Percentiles rank a stretch among this genome's conserved stretches.
Evolutionary conservation across 2,113 vertebrate genomes (phyloP).

Genomic region (Balaeniceps rex): DNA sequence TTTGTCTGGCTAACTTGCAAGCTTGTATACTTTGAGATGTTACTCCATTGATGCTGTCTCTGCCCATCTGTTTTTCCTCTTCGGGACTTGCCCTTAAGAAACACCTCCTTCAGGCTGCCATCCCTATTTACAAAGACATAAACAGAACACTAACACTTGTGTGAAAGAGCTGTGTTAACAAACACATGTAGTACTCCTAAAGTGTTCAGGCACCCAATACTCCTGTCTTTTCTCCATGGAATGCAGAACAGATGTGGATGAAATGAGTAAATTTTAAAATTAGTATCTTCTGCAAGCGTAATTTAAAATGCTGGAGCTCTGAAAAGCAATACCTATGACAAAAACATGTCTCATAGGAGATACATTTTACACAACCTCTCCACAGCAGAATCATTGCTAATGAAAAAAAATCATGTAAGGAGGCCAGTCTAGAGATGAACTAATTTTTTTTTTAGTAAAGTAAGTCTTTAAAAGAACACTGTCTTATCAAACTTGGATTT

Average conservation of each 20-base stretch:
- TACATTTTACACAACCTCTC: not conserved
- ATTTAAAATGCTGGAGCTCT: not conserved
- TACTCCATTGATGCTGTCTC: conserved; percentile 32
- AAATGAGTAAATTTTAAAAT: not conserved
- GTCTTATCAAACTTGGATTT: not conserved
- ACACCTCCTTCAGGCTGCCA: conserved; percentile 4
- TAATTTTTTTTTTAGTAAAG: not conserved
- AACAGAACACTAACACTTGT: not conserved
- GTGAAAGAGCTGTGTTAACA: not conserved
- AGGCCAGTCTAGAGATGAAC: not conserved
- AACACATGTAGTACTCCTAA: not conserved
- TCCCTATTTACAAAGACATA: not conserved
- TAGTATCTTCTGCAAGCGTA: not conserved
- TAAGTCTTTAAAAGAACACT: not conserved
- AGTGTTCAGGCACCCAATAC: not conserved
- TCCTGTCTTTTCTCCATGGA: not conserved
- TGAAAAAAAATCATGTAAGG: not conserved
- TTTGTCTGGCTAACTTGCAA: conserved; percentile 6
- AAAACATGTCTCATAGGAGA: not conserved
- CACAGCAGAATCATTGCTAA: not conserved
- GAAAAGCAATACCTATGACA: not conserved
- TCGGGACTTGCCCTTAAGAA: conserved; percentile 53
- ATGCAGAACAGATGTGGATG: not conserved
- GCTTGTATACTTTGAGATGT: not conserved
- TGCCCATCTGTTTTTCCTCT: conserved; percentile 58